Percentiles rank a stretch among this genome's conserved stretches.
These are phyloP conservation scores for Drosophila paramelanica DNA, from an alignment of 2,888 invertebrate genomes.

Conservation along the genomic window DNA sequence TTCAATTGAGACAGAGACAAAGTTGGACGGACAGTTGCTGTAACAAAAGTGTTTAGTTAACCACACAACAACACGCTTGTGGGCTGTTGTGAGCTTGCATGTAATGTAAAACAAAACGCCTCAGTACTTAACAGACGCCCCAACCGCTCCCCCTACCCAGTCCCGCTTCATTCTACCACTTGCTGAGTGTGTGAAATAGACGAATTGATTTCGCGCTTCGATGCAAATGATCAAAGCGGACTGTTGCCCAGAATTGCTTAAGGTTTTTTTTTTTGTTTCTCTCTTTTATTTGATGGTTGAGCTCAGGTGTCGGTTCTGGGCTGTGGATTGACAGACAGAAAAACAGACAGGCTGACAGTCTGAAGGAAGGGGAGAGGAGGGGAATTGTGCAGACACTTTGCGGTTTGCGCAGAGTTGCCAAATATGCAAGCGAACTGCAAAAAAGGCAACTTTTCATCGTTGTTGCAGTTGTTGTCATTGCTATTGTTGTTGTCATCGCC, in stretches of 20 bases:
- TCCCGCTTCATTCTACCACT: neutral
- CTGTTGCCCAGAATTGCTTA: constrained; percentile 29
- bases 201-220: constrained; percentile 77
- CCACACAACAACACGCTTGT: constrained; percentile 58
- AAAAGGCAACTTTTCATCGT: constrained; percentile 30
- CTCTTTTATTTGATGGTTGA: constrained; percentile 19
- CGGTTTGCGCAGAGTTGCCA: constrained; percentile 50
- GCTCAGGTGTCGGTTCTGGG: constrained; percentile 53
- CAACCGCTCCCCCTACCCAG: neutral
- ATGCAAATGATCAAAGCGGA: constrained; percentile 78
- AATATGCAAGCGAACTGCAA: constrained; percentile 34
- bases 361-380: neutral
- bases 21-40: constrained; percentile 26
- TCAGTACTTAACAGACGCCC: constrained; percentile 33
- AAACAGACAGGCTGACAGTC: constrained; percentile 29
- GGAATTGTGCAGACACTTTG: constrained; percentile 41
- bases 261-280: constrained; percentile 19
- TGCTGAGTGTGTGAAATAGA: constrained; percentile 65
- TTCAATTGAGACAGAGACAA: constrained; percentile 29
- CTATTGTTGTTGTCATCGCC: constrained; percentile 23
- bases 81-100: constrained; percentile 50
- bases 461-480: constrained; percentile 13
- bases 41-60: constrained; percentile 63
- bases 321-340: constrained; percentile 43
- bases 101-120: constrained; percentile 73